These are phyloP conservation scores for Pherbina coryleti DNA, from an alignment of 2,888 invertebrate genomes.

Conservation along the genomic window DNA sequence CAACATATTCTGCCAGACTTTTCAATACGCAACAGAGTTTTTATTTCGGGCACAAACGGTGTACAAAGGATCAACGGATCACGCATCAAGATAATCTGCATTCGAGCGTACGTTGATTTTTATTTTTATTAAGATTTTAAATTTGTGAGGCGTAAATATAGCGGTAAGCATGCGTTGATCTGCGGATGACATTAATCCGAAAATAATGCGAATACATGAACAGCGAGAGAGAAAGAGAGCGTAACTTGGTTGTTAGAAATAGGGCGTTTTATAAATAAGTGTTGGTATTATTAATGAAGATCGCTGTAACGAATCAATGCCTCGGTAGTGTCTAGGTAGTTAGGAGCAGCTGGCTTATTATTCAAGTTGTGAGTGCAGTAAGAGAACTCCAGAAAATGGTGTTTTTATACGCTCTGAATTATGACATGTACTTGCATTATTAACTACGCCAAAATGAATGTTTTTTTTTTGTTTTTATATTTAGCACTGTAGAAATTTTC, in stretches of 20 bases:
- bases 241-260: not conserved
- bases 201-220: not conserved
- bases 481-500: too few relatives aligned
- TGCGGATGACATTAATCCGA: slow-evolving; percentile 62
- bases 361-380: too few relatives aligned
- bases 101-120: slow-evolving; percentile 22
- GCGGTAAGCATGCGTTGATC: slow-evolving; percentile 59
- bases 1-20: not conserved
- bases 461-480: too few relatives aligned
- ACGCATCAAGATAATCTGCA: slow-evolving; percentile 66
- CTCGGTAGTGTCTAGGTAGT: not conserved
- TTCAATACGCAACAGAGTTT: not conserved
- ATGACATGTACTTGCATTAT: too few relatives aligned
- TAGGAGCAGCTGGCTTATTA: not conserved
- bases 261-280: too few relatives aligned
- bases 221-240: not conserved
- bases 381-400: too few relatives aligned
- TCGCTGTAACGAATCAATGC: not conserved
- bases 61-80: slow-evolving; percentile 64
- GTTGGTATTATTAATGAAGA: not conserved
- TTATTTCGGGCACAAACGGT: slow-evolving; percentile 33
- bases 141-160: slow-evolving; percentile 56
- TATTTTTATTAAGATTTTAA: slow-evolving; percentile 41
- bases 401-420: not conserved
- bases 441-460: not conserved